Base-by-base conservation (phyloP, 1,140 invertebrate genomes). In the Solenopsis invicta region DNA sequence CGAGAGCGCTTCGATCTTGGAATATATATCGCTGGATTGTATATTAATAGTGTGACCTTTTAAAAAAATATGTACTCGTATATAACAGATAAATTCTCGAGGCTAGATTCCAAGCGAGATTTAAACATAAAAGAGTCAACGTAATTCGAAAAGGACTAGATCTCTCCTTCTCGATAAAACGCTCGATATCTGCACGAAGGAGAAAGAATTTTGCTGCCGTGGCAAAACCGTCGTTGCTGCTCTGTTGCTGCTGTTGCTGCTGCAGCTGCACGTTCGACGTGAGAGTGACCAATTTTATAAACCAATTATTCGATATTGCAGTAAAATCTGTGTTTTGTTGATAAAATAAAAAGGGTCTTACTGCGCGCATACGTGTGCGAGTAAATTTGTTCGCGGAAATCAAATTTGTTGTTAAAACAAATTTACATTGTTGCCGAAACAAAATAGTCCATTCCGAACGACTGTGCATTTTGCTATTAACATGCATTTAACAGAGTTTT, bases 271-370 rank as follows among this genome's bases (percentile, higher is more conserved):
- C 52, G 45, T 61, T 61, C 54, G 54, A 45, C 41, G 41, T 8
- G 74, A 76, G n/a, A 45, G 37, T 61, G 54, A 76, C 13, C 74
- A 61, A 76, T 76, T 61, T 76, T 13, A 59, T n/a, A 61, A 41
- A 66, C 24, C 59, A 78, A 66, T 78, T 78, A 78, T 50, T 50
- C 41, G 16, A 45, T 29, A 64, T 77, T 78, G 37, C 18, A 34
- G 8, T 18, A 34, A 78, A 78, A 48, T 66, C 10, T 24, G 64
- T 1, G 21, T 12, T 48, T 76, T 9, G 54, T 41, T 59, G 54
- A 41, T 76, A 76, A 61, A 45, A 76, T 61, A 76, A 54, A 75
- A 76, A 76, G 9, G 21, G 24, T 78, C 41, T 78, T 78, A 76
- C 13, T 16, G 37, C 4, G 34, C 18, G 18, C 41, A 8, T 41